Base-by-base conservation (phyloP, 2,888 invertebrate species). In the Nephrotoma flavescens region DNA sequence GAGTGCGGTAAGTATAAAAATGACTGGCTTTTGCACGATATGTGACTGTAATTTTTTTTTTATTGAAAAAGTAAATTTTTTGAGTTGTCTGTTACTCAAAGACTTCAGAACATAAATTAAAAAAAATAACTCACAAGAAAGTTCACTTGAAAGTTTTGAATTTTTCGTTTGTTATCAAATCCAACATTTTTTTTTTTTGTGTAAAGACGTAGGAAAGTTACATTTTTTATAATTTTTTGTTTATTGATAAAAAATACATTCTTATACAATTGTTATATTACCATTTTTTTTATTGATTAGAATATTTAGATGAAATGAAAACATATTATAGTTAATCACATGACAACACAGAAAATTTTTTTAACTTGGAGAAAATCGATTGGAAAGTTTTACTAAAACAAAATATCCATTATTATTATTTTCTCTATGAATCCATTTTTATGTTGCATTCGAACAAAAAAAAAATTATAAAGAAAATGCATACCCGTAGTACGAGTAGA, bases 1-100 rank as follows among this genome's bases (percentile, higher is more conserved):
- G 94, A 96, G 96, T 94, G 95, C 96, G 95, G 96, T 96, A 95
- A 96, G 96, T 96, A 93, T 91, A 89, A 89, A 19, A 42, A 90
- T 90, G 90, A 89, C 88, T 89, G 71, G 89, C 90, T 87, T 88
- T 87, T 87, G 87, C 86, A 87, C 87, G 89, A 89, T 88, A 84
- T 84, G 84, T 84, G 71, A 71, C 71, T 71, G 71, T 71, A 71
- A 19, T 71, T 86, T 88, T 88, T 89, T 88, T 88, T 86, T 87
- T 87, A 87, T 87, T 83, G 9, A 86, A 71, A 31, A 71, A 71
- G 71, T 71, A 71, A 71, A 71, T 71, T 71, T 71, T 71, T 71
- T 71, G 71, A 71, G 71, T 71, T 71, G 71, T 31, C 71, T 31
- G 71, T 71, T 71, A 71, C 71, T 71, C 71, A 71, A 71, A 31